These are phyloP conservation scores for Thryonomys swinderianus DNA, from an alignment of 2,113 vertebrate genomes.

Conservation along the genomic window DNA sequence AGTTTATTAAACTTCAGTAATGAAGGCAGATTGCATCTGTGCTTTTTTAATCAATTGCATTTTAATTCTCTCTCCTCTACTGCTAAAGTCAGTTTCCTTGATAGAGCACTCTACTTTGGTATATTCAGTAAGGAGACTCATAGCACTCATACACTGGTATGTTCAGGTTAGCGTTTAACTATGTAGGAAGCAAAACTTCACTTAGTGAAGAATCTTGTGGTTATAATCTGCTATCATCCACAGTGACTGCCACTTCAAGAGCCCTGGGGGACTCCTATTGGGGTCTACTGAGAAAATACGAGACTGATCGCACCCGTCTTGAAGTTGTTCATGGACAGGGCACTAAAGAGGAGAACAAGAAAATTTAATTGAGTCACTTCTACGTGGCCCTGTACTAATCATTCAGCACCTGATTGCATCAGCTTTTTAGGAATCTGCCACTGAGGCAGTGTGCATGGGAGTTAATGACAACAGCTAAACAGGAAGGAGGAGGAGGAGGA, in stretches of 20 bases:
- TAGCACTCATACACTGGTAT: neutral
- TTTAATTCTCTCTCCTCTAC: conserved; percentile 13
- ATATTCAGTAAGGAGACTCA: neutral
- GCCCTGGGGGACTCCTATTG: too few species aligned
- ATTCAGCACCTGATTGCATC: too few species aligned
- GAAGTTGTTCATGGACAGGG: too few species aligned
- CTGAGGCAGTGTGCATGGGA: too few species aligned
- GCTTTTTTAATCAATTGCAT: neutral
- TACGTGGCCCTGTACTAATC: too few species aligned
- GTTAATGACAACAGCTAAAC: too few species aligned
- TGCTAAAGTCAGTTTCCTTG: neutral
- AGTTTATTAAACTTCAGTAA: neutral
- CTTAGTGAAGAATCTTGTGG: neutral
- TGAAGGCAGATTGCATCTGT: neutral
- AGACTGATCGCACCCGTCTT: too few species aligned
- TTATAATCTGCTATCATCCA: neutral
- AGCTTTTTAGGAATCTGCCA: too few species aligned
- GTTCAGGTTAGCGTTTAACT: neutral
- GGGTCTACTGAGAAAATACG: too few species aligned
- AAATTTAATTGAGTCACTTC: too few species aligned
- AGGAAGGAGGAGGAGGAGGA: too few species aligned
- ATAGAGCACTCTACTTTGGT: neutral
- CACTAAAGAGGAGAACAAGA: too few species aligned
- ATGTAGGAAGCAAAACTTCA: neutral
- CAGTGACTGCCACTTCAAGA: neutral